Conservation (phyloP, 2,797 vertebrate genomes). For the Girardinus metallicus region DNA sequence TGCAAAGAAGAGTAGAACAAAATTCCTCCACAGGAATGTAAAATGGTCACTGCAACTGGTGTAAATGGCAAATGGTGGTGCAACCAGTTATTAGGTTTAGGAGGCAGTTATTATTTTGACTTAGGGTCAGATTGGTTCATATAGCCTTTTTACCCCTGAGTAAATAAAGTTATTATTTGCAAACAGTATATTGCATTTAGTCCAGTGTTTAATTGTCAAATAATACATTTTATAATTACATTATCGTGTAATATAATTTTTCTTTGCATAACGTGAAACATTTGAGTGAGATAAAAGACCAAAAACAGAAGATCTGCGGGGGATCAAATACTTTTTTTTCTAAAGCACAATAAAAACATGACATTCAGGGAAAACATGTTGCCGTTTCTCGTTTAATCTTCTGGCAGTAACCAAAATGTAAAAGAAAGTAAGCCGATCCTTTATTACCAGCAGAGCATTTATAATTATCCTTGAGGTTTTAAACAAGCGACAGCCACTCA, state of each 20-base stretch:
- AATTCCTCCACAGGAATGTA: not conserved
- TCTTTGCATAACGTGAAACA: not conserved
- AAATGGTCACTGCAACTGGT: not conserved
- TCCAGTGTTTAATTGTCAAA: not conserved
- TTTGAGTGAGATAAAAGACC: not conserved
- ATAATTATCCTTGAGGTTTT: conserved; percentile 71
- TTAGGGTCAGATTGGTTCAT: not conserved
- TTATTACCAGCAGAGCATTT: conserved; percentile 64
- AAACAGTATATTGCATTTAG: not conserved
- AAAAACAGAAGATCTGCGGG: not conserved
- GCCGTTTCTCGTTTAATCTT: conserved; percentile 5
- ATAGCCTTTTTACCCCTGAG: not conserved
- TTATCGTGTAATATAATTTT: not conserved
- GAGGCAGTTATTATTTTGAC: not conserved
- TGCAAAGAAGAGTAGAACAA: not conserved
- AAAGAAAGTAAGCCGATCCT: conserved; percentile 51
- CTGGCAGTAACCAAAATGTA: conserved; percentile 37
- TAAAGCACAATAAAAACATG: conserved; percentile 1
- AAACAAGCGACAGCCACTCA: conserved; percentile 66
- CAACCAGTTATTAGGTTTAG: not conserved
- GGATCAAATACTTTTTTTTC: not conserved
- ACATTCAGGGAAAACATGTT: conserved; percentile 28
- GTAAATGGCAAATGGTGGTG: not conserved
- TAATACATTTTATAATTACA: not conserved
- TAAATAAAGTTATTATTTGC: not conserved